Evolutionary conservation across 2,888 invertebrate genomes (phyloP).

Genomic region (Drosophila melanosoma): DNA sequence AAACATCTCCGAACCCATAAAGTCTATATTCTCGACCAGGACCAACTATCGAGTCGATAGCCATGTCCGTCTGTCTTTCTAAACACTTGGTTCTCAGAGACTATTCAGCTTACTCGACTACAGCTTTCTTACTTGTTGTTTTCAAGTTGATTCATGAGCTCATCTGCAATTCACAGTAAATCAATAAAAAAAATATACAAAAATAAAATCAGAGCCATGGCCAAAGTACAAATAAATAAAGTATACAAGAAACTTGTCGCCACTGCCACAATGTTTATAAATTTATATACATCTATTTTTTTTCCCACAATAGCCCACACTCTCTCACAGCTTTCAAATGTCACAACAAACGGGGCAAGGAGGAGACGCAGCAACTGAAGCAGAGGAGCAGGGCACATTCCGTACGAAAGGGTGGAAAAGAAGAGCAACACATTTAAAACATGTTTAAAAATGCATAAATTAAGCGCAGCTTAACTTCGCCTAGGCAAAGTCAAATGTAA

Average conservation of each 20-base stretch:
- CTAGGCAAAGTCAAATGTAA: slow-evolving; percentile 66
- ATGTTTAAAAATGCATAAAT: slow-evolving; percentile 75
- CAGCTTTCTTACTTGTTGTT: background rate
- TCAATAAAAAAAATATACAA: slow-evolving; percentile 16
- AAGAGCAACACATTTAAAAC: slow-evolving; percentile 50
- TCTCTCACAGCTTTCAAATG: slow-evolving; percentile 38
- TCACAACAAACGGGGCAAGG: slow-evolving; percentile 43
- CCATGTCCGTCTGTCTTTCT: background rate
- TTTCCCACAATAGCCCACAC: slow-evolving; percentile 63
- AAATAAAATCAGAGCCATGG: slow-evolving; percentile 18
- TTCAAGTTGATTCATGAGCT: slow-evolving; percentile 44
- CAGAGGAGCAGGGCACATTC: background rate
- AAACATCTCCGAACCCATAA: too few relatives aligned
- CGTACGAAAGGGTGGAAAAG: slow-evolving; percentile 9
- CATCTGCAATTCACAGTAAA: slow-evolving; percentile 48
- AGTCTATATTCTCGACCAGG: too few relatives aligned
- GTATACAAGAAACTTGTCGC: slow-evolving; percentile 46
- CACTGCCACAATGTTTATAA: slow-evolving; percentile 17
- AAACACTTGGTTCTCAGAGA: too few relatives aligned
- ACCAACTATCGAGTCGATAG: too few relatives aligned
- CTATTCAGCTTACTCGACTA: too few relatives aligned
- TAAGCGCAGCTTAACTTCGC: slow-evolving; percentile 53
- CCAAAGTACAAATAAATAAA: slow-evolving; percentile 36
- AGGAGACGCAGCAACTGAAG: background rate
- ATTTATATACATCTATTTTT: slow-evolving; percentile 5